A percentile compares a stretch with the other conserved stretches of the same genome.
These are phyloP conservation scores for Cuniculus paca DNA, from an alignment of 2,797 vertebrate species.

Conservation along the genomic window DNA sequence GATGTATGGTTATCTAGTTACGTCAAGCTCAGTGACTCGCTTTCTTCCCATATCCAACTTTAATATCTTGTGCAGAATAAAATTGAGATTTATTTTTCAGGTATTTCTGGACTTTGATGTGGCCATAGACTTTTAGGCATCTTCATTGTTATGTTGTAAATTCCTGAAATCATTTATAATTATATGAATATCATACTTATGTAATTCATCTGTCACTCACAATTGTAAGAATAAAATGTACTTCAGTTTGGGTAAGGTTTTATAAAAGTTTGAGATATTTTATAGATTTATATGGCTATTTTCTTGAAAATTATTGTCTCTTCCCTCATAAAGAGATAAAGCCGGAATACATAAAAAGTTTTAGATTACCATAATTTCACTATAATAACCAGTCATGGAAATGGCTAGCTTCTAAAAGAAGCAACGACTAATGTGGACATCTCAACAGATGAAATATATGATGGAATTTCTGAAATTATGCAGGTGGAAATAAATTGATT, in stretches of 20 bases:
- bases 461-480: slow-evolving; percentile 73
- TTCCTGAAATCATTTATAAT: neutral
- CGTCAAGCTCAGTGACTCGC: neutral
- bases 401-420: slow-evolving; percentile 48
- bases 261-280: slow-evolving; percentile 11
- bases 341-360: slow-evolving; percentile 55
- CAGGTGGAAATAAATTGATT: slow-evolving; percentile 79
- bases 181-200: neutral
- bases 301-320: neutral
- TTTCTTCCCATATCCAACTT: neutral
- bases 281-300: slow-evolving; percentile 37
- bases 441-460: slow-evolving; percentile 57
- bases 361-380: slow-evolving; percentile 22
- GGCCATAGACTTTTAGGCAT: neutral
- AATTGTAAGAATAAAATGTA: neutral
- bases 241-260: slow-evolving; percentile 38
- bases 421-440: neutral
- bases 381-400: slow-evolving; percentile 46
- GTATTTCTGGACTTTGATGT: neutral
- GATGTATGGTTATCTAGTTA: neutral
- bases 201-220: neutral
- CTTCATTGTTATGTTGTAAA: neutral
- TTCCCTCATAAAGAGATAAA: slow-evolving; percentile 23
- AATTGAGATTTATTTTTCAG: neutral
- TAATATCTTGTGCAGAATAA: neutral